Conservation (phyloP, 2,888 invertebrate genomes). For the Carpatolechia fugitivella region DNA sequence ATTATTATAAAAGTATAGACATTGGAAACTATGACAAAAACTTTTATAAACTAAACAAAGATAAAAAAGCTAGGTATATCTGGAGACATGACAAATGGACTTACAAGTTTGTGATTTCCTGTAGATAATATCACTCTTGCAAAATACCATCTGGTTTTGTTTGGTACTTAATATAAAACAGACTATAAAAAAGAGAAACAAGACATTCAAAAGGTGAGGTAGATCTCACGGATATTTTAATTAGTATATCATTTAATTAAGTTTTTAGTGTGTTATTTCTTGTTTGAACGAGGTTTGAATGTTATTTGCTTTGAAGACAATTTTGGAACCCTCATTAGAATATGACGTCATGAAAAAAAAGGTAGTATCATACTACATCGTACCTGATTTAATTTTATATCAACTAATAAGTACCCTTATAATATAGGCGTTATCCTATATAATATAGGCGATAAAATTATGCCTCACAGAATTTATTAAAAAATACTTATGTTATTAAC, state of each 20-base stretch:
- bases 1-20: no score
- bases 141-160: neutral
- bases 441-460: no score
- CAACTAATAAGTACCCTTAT: no score
- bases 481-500: no score
- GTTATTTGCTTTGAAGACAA: constrained; percentile 4
- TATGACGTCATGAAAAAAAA: neutral
- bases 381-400: no score
- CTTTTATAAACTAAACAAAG: no score
- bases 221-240: constrained; percentile 10
- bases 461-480: no score
- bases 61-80: no score
- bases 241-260: neutral
- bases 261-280: neutral
- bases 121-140: neutral
- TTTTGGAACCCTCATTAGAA: neutral
- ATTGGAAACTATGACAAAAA: no score
- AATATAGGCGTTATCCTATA: no score
- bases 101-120: neutral
- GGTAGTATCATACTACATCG: neutral
- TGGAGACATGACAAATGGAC: neutral
- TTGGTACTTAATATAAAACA: neutral
- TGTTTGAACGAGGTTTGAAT: constrained; percentile 2
- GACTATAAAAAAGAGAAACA: neutral
- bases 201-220: neutral